These are phyloP conservation scores for Malacoctenus gilli DNA, from an alignment of 2,797 vertebrate genomes.

Conservation along the genomic window DNA sequence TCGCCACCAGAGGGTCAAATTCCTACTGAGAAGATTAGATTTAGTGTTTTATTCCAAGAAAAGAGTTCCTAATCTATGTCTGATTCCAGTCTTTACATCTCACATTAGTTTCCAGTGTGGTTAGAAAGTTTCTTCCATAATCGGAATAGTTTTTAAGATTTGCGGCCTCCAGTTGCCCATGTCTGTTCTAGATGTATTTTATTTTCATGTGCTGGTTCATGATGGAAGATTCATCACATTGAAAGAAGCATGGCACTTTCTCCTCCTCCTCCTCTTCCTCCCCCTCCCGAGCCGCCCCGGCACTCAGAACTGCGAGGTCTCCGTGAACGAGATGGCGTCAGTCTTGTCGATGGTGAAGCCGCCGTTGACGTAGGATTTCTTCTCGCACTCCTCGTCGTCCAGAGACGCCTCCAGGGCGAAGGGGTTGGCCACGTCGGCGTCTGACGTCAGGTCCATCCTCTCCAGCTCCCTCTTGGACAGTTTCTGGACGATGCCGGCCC, in stretches of 20 bases:
- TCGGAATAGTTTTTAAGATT: too few species aligned
- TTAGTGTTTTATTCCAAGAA: too few species aligned
- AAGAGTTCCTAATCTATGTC: too few species aligned
- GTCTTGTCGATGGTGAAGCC: constrained; percentile 96
- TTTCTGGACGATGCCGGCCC: constrained; percentile 93
- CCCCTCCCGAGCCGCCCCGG: constrained; percentile 44
- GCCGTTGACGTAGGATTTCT: constrained; percentile 95
- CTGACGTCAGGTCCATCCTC: constrained; percentile 89
- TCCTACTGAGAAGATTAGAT: too few species aligned
- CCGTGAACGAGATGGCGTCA: constrained; percentile 94
- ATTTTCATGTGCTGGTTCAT: too few species aligned
- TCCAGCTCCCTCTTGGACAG: constrained; percentile 93
- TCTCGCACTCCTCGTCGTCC: constrained; percentile 88
- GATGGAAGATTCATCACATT: too few species aligned
- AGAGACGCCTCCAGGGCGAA: constrained; percentile 89
- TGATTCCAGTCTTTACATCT: too few species aligned
- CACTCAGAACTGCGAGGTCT: constrained; percentile 96
- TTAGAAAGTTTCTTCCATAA: too few species aligned
- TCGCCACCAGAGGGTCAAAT: too few species aligned
- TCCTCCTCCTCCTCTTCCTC: too few species aligned
- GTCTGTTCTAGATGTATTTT: constrained; percentile 47
- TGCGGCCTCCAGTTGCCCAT: too few species aligned
- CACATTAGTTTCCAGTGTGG: too few species aligned
- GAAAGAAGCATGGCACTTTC: constrained; percentile 56
- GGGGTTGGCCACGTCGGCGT: constrained; percentile 93